phyloP scores from a whole-genome alignment of 2,113 vertebrate genomes.

The Aix galericulata region DNA sequence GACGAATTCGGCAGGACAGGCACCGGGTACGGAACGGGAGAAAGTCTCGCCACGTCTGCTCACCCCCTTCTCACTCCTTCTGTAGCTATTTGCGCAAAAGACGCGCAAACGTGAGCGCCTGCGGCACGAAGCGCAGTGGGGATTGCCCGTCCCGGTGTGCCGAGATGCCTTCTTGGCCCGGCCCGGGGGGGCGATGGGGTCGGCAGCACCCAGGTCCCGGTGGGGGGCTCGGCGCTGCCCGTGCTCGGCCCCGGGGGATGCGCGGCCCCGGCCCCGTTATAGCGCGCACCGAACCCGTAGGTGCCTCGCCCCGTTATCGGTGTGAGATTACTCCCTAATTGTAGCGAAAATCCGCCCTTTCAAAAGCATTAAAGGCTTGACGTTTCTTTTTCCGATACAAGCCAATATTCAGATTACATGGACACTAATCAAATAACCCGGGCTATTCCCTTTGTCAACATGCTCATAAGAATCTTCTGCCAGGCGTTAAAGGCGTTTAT shows the following conservation, averaged over 20 bases:
- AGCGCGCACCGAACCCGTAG: too few species aligned
- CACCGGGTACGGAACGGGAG: too few species aligned
- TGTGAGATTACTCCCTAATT: conserved; percentile 25
- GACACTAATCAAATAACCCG: conserved; percentile 66
- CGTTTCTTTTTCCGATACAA: conserved; percentile 23
- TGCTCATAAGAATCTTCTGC: conserved; percentile 73
- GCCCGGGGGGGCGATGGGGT: too few species aligned
- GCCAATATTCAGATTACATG: conserved; percentile 44
- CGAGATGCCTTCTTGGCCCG: too few species aligned
- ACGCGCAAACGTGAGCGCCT: neutral
- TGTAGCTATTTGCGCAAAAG: neutral
- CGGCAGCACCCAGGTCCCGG: too few species aligned
- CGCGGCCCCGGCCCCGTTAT: too few species aligned
- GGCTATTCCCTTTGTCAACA: conserved; percentile 73
- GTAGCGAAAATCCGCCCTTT: conserved; percentile 25
- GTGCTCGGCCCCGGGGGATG: too few species aligned
- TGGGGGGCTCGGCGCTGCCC: too few species aligned
- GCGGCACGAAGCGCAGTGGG: neutral
- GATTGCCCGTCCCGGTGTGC: neutral
- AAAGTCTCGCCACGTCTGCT: too few species aligned
- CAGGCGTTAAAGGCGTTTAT: conserved; percentile 76
- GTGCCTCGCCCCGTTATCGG: neutral
- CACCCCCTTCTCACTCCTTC: neutral
- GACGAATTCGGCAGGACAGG: too few species aligned
- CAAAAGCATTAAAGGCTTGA: conserved; percentile 42